Evolutionary conservation across 1,140 invertebrate genomes (phyloP).

Genomic region (Mactra quadrangularis): DNA sequence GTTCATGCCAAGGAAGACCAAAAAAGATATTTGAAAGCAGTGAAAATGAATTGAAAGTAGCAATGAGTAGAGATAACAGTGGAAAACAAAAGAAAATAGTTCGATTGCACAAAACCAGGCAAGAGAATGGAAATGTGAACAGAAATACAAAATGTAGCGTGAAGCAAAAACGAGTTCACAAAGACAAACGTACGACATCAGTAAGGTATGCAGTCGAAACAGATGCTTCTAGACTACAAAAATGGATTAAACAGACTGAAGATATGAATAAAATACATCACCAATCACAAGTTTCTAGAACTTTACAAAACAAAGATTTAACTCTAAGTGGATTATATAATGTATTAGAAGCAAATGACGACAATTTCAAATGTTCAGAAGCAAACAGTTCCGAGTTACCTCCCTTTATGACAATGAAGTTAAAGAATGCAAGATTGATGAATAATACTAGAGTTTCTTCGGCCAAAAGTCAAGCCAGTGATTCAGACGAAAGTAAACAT

Average conservation of each 20-base stretch:
- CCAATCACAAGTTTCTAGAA: too few relatives aligned
- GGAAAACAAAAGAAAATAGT: not conserved
- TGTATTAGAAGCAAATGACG: not conserved
- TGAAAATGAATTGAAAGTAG: not conserved
- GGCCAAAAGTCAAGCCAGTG: conserved; percentile 29
- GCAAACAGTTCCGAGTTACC: not conserved
- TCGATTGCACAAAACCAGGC: not conserved
- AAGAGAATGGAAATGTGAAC: not conserved
- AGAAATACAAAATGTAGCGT: not conserved
- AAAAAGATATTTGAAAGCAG: conserved; percentile 8
- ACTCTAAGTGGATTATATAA: not conserved
- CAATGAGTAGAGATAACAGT: not conserved
- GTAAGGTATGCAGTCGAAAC: not conserved
- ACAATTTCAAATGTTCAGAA: not conserved
- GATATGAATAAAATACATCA: not conserved
- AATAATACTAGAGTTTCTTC: not conserved
- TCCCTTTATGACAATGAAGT: not conserved
- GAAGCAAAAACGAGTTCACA: not conserved
- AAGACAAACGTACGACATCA: not conserved
- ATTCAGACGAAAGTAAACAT: conserved; percentile 6
- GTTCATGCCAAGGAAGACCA: not conserved
- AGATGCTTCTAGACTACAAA: not conserved
- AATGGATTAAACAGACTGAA: conserved; percentile 34
- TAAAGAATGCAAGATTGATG: not conserved
- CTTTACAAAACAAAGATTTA: not conserved